Conservation (phyloP, 2,888 invertebrate species). For the Seira sanloemensis region DNA sequence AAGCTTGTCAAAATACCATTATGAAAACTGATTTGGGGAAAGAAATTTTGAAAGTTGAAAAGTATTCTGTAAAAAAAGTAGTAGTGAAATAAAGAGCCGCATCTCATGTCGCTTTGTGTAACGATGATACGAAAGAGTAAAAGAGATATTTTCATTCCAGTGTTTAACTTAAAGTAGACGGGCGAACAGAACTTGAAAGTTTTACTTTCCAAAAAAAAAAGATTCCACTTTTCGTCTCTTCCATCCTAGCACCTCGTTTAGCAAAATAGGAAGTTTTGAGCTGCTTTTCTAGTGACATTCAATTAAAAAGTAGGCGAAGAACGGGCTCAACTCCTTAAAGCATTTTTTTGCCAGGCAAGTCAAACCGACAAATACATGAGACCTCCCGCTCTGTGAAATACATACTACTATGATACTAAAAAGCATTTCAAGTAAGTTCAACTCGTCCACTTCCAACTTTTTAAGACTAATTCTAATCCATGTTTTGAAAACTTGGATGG, state of each 20-base stretch:
- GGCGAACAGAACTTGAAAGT: no score
- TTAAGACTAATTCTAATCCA: neutral
- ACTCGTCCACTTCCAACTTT: neutral
- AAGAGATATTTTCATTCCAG: no score
- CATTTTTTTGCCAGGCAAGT: neutral
- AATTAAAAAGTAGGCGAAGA: constrained; percentile 47
- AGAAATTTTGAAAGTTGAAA: no score
- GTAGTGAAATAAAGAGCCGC: no score
- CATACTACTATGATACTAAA: neutral
- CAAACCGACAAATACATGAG: neutral
- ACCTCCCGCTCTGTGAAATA: neutral
- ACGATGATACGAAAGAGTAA: no score
- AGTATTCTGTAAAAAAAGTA: no score
- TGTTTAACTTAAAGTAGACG: no score
- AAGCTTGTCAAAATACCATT: no score
- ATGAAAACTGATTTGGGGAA: no score
- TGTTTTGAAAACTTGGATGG: neutral
- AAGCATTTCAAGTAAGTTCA: neutral
- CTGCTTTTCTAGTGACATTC: constrained; percentile 25
- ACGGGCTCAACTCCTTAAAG: neutral
- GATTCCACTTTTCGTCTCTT: neutral
- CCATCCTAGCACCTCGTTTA: neutral
- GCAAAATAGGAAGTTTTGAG: neutral
- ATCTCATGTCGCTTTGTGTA: no score
- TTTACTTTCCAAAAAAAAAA: no score